Conservation (phyloP, 2,888 invertebrate species). For the Aromia moschata region DNA sequence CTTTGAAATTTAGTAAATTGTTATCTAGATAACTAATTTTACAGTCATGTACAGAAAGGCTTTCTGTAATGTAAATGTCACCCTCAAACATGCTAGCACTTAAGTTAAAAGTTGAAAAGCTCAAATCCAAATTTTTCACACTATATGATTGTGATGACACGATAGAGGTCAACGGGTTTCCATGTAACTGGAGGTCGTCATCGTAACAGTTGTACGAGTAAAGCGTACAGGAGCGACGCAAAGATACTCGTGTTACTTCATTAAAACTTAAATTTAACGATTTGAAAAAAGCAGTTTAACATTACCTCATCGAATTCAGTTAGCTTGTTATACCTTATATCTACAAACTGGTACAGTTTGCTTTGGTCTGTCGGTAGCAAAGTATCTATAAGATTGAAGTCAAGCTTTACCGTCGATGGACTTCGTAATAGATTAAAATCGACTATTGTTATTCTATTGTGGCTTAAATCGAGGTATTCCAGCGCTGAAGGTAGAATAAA, state of each 20-base stretch:
- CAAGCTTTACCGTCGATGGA: neutral
- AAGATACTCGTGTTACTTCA: neutral
- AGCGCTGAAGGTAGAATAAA: conserved; percentile 10
- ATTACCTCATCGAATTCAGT: conserved; percentile 16
- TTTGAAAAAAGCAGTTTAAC: neutral
- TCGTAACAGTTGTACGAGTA: neutral
- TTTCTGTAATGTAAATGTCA: neutral
- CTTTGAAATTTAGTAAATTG: neutral
- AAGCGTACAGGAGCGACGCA: neutral
- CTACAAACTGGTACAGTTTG: neutral
- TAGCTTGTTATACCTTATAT: conserved; percentile 26
- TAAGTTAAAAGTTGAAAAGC: neutral
- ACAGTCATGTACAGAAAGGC: neutral
- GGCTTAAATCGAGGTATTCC: conserved; percentile 9
- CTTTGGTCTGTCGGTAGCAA: neutral
- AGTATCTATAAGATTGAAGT: neutral
- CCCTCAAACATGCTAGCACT: neutral
- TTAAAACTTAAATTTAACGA: conserved; percentile 28
- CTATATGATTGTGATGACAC: neutral
- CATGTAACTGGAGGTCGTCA: neutral
- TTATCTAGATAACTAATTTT: neutral
- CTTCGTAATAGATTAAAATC: conserved; percentile 2
- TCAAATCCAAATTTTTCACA: neutral
- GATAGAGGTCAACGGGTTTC: neutral
- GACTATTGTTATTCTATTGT: conserved; percentile 10